Conservation (phyloP, 1,140 invertebrate species). For the Sycobia sp. region DNA sequence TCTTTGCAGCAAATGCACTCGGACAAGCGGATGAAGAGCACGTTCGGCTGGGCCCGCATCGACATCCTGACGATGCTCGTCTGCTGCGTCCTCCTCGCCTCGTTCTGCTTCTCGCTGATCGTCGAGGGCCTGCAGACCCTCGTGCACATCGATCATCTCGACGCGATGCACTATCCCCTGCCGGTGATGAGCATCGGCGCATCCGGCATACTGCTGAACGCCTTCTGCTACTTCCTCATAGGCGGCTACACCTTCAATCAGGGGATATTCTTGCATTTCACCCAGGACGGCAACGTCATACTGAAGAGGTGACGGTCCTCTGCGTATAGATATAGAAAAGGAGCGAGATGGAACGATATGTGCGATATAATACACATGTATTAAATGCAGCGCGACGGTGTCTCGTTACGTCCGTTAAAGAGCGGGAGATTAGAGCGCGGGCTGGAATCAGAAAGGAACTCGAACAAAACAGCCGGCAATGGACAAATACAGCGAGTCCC, state of each 20-base stretch:
- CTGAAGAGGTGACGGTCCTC: slow-evolving; percentile 61
- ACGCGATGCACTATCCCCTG: slow-evolving; percentile 72
- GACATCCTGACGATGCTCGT: slow-evolving; percentile 82
- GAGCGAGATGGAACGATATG: too few relatives aligned
- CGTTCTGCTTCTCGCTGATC: slow-evolving; percentile 80
- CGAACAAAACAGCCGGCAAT: too few relatives aligned
- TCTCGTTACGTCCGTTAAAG: too few relatives aligned
- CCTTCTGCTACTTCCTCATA: slow-evolving; percentile 74
- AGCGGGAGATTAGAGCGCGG: too few relatives aligned
- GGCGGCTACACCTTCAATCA: slow-evolving; percentile 82
- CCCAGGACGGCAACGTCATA: slow-evolving; percentile 69
- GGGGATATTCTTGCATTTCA: slow-evolving; percentile 73
- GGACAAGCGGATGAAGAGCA: slow-evolving; percentile 78
- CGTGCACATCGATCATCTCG: slow-evolving; percentile 76
- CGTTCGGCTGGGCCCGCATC: slow-evolving; percentile 89
- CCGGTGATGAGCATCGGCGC: slow-evolving; percentile 70
- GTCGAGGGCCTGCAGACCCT: slow-evolving; percentile 82
- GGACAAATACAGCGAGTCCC: too few relatives aligned
- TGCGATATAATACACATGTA: too few relatives aligned
- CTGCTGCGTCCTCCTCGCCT: slow-evolving; percentile 82
- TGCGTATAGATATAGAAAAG: too few relatives aligned
- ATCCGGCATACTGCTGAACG: slow-evolving; percentile 72
- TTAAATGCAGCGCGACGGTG: too few relatives aligned
- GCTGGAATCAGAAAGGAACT: too few relatives aligned
- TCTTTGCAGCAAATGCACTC: too few relatives aligned